Conservation (phyloP, 1,140 invertebrate genomes). For the Heliconius nattereri region DNA sequence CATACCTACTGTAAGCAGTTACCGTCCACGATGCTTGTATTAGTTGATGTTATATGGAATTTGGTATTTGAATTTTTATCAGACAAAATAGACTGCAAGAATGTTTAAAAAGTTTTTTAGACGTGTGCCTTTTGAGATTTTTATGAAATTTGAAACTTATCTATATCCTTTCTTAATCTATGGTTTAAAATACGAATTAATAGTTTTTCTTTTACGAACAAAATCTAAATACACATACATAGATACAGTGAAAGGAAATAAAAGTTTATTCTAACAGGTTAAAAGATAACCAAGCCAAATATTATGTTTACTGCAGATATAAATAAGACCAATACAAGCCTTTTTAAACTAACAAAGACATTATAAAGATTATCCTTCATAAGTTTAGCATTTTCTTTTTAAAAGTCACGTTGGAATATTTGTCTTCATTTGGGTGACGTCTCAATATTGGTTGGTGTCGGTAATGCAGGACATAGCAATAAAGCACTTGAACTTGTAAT, state of each 20-base stretch:
- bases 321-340: background rate
- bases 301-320: too few relatives aligned
- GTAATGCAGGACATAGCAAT: constrained; percentile 35
- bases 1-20: background rate
- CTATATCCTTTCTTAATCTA: too few relatives aligned
- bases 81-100: background rate
- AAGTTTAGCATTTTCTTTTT: constrained; percentile 64
- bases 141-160: too few relatives aligned
- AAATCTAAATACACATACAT: too few relatives aligned
- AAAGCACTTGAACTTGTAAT: constrained; percentile 38
- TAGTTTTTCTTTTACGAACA: too few relatives aligned
- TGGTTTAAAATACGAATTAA: too few relatives aligned
- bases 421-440: constrained; percentile 77
- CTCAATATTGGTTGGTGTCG: constrained; percentile 63
- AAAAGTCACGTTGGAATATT: constrained; percentile 72
- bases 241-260: too few relatives aligned
- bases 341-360: constrained; percentile 21
- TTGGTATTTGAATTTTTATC: background rate
- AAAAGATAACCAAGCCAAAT: too few relatives aligned
- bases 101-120: too few relatives aligned
- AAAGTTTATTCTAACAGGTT: too few relatives aligned
- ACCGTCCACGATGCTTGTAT: background rate
- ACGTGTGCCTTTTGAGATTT: too few relatives aligned
- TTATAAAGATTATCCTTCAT: constrained; percentile 30
- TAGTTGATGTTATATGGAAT: background rate